Evolutionary conservation across 64 coral and sea anemone genomes (phyloP).

Genomic region (Montipora efflorescens): DNA sequence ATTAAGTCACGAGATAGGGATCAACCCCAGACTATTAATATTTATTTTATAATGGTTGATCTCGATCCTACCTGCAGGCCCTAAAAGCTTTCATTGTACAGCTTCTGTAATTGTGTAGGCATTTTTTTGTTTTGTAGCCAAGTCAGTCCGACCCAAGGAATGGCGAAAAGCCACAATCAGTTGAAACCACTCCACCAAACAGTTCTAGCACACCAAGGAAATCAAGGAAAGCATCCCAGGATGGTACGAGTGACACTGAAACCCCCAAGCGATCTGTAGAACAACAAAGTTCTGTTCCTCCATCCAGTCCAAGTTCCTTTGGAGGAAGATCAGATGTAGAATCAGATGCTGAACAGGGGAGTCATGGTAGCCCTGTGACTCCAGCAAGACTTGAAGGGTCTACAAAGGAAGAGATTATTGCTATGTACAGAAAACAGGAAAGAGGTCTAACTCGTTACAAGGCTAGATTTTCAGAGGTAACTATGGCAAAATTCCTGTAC

Average conservation of each 20-base stretch:
- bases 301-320: conserved; percentile 63
- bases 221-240: conserved; percentile 13
- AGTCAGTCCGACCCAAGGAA: conserved; percentile 58
- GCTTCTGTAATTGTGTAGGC: background rate
- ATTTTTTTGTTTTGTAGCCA: background rate
- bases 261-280: conserved; percentile 43
- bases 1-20: too few species aligned
- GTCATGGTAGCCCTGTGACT: conserved; percentile 48
- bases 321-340: conserved; percentile 82
- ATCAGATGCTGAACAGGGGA: conserved; percentile 80
- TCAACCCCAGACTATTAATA: too few species aligned
- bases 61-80: too few species aligned
- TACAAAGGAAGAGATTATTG: conserved; percentile 87
- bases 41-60: too few species aligned
- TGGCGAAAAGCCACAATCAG: conserved; percentile 44
- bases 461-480: conserved; percentile 97
- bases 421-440: conserved; percentile 91
- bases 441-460: conserved; percentile 91
- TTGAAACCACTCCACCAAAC: conserved; percentile 60
- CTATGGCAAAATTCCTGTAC: background rate
- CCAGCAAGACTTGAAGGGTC: conserved; percentile 71
- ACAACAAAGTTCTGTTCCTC: conserved; percentile 14
- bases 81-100: too few species aligned
- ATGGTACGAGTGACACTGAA: conserved; percentile 71
- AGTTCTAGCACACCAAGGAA: conserved; percentile 77